Conservation (phyloP, 2,113 vertebrate genomes). For the Carollia perspicillata region DNA sequence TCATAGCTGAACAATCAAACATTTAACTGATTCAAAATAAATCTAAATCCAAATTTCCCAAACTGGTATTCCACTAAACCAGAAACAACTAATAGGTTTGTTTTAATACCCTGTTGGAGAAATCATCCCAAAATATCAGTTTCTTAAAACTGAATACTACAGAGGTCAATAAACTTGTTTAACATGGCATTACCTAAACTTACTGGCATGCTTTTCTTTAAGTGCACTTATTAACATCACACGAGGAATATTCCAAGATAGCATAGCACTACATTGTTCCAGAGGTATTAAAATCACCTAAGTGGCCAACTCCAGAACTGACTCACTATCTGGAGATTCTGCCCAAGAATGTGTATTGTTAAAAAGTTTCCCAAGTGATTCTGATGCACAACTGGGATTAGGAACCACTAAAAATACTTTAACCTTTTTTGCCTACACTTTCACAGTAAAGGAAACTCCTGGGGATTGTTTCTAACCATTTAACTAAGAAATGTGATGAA, state of each 20-base stretch:
- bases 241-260: background rate
- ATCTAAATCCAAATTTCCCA: conserved; percentile 25
- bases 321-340: background rate
- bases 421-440: background rate
- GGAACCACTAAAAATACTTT: background rate
- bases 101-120: background rate
- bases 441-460: background rate
- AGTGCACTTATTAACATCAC: background rate
- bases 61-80: background rate
- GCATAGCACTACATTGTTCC: background rate
- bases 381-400: background rate
- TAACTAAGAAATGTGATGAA: background rate
- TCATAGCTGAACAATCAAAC: background rate
- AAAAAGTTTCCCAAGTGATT: background rate
- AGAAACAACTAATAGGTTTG: background rate
- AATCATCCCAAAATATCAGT: conserved; percentile 16
- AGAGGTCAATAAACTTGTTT: conserved; percentile 6
- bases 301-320: background rate
- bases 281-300: background rate
- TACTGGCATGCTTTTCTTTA: background rate
- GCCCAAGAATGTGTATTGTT: background rate
- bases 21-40: background rate
- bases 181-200: background rate
- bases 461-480: background rate
- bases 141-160: conserved; percentile 28